Evolutionary conservation across 1,140 invertebrate species (phyloP), one percentile per base, ranked within the genome.

Genomic region (Gonatopus flavifemur): DNA sequence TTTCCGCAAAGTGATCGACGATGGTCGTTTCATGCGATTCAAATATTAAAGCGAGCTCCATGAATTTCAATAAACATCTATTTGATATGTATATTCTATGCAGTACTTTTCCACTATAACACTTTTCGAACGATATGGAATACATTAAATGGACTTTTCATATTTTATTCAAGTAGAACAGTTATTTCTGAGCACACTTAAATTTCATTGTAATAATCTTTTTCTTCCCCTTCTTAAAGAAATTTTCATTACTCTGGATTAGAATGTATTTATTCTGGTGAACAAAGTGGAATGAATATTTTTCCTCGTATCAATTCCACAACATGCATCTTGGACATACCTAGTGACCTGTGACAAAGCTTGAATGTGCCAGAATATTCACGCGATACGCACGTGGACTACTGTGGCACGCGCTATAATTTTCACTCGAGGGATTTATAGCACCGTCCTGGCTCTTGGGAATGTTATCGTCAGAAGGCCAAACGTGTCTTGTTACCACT

Each of bases 371-470:
- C 9, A 12, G 25, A 15, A 9, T 10, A n/a, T 21, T 5, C 10
- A 22, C 8, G 25, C n/a, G 24, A 40, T 33, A 48, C 35, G 15
- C 10, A 21, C 39, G n/a, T 22, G 21, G 52, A 60, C 61, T 49
- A 30, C 33, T 40, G 20, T 31, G 48, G 32, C 42, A 47, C 41
- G 50, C 49, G n/a, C n/a, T n/a, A n/a, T 53, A 55, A 62, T 41
- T 59, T 59, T 57, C 50, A 28, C 46, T 46, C 52, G 44, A 42
- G 48, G 52, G 54, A 64, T 66, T 67, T 67, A 67, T 64, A 55
- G 53, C 50, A 42, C 48, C 32, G 32, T 40, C n/a, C n/a, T n/a
- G n/a, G 54, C 42, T 59, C 47, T 48, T 49, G 51, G 53, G 59
- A 68, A 64, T 60, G 55, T 68, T 63, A 68, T 66, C 51, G 51